Evolutionary conservation across 1,140 invertebrate species (phyloP).

Genomic region (Dendroctonus ponderosae): DNA sequence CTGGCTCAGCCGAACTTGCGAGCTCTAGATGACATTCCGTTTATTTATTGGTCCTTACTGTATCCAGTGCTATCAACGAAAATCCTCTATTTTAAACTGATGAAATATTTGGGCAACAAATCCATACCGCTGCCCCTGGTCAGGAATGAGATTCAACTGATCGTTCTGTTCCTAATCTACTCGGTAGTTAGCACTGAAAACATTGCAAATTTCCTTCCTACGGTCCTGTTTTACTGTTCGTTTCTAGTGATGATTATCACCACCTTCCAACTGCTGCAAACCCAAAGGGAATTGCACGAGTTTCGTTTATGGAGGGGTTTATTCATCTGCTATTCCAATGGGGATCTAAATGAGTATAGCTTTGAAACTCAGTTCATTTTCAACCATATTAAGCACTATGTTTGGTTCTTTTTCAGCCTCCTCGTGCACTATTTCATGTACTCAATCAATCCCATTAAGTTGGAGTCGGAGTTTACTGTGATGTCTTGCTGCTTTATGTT

Average conservation of each 20-base stretch:
- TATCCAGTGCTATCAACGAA: slow-evolving; percentile 69
- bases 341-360: slow-evolving; percentile 68
- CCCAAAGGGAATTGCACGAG: slow-evolving; percentile 69
- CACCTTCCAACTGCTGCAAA: slow-evolving; percentile 76
- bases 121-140: slow-evolving; percentile 56
- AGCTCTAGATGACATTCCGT: slow-evolving; percentile 65
- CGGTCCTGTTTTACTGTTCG: slow-evolving; percentile 69
- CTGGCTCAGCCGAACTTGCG: slow-evolving; percentile 64
- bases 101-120: slow-evolving; percentile 63
- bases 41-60: slow-evolving; percentile 67
- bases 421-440: slow-evolving; percentile 73
- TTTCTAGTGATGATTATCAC: slow-evolving; percentile 71
- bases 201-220: slow-evolving; percentile 64
- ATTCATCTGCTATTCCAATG: slow-evolving; percentile 68
- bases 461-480: slow-evolving; percentile 80
- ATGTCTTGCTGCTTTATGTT: slow-evolving; percentile 70
- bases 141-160: slow-evolving; percentile 61
- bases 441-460: slow-evolving; percentile 71
- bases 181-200: slow-evolving; percentile 65
- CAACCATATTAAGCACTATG: slow-evolving; percentile 77
- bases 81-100: slow-evolving; percentile 64
- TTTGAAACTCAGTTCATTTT: slow-evolving; percentile 78
- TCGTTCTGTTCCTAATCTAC: slow-evolving; percentile 68
- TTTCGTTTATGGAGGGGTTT: slow-evolving; percentile 77
- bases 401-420: slow-evolving; percentile 74